Conservation (phyloP, 2,113 vertebrate genomes). For the Irena cyanogastra region DNA sequence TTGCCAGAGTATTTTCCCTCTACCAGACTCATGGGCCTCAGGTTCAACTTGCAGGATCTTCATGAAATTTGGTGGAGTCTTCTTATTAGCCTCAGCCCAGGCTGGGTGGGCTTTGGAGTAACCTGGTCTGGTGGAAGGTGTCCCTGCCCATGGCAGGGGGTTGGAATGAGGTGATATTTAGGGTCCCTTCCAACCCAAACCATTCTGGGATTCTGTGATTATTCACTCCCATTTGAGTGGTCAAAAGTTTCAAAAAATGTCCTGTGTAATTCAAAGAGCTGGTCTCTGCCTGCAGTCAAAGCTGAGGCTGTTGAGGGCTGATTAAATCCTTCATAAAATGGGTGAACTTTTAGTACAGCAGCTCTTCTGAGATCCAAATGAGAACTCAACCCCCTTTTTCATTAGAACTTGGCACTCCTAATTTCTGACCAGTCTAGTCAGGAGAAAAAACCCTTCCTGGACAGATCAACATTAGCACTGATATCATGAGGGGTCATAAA, state of each 20-base stretch:
- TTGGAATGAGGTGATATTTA: not conserved
- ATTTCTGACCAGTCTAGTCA: not conserved
- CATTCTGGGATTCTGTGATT: not conserved
- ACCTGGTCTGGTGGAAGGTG: not conserved
- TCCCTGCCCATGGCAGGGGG: not conserved
- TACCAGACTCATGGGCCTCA: not conserved
- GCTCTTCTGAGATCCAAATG: not conserved
- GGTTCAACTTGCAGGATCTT: not conserved
- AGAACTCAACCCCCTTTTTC: not conserved
- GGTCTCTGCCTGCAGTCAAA: not conserved
- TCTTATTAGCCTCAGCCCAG: not conserved
- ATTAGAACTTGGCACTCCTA: not conserved
- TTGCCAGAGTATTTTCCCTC: not conserved
- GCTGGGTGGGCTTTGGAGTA: not conserved
- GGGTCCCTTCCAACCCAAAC: not conserved
- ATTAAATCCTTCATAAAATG: not conserved
- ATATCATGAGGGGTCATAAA: not conserved
- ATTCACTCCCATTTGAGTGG: not conserved
- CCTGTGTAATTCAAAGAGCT: not conserved
- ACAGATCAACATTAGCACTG: not conserved
- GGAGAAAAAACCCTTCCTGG: not conserved
- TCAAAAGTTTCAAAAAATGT: not conserved
- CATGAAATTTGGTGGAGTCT: not conserved
- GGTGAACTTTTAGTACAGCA: not conserved
- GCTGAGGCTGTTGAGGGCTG: not conserved